A percentile compares a stretch with the other conserved stretches of the same genome.
These are phyloP conservation scores for Melanotaenia nigrans DNA, from an alignment of 2,797 vertebrate genomes.

Conservation along the genomic window DNA sequence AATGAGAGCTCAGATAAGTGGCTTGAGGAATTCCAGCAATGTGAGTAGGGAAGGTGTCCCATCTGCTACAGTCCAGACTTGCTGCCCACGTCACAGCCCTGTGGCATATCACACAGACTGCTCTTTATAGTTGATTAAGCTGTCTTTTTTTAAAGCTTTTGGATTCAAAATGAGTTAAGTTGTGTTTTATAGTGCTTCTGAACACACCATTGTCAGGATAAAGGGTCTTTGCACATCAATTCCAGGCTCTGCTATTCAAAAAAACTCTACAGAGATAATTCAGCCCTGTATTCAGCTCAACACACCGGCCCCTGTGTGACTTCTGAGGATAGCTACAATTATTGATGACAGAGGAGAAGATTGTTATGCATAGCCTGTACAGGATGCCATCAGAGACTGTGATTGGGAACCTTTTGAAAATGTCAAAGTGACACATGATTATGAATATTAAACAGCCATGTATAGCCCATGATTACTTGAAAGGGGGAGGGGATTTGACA, in stretches of 20 bases:
- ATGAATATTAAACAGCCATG: conserved; percentile 84
- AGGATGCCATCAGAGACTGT: conserved; percentile 78
- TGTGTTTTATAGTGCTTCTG: conserved; percentile 25
- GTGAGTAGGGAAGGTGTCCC: conserved; percentile 48
- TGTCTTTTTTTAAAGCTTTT: conserved; percentile 13
- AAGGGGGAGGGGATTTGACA: conserved; percentile 66
- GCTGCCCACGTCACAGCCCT: conserved; percentile 21
- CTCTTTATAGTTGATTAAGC: conserved; percentile 19
- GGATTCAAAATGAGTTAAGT: conserved; percentile 9
- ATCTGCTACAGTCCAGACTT: conserved; percentile 49
- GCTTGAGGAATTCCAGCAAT: conserved; percentile 63
- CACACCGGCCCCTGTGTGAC: conserved; percentile 58
- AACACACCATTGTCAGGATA: neutral
- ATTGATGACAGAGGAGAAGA: conserved; percentile 79
- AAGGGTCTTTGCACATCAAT: neutral
- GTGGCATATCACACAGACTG: conserved; percentile 30
- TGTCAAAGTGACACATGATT: conserved; percentile 85
- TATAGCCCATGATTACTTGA: conserved; percentile 79
- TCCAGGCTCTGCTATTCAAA: conserved; percentile 25
- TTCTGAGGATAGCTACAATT: conserved; percentile 71
- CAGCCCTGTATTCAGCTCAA: conserved; percentile 56
- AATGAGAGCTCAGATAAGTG: conserved; percentile 24
- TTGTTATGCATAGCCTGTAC: conserved; percentile 81
- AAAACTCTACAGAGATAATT: conserved; percentile 41
- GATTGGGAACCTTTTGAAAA: conserved; percentile 86